Percentiles rank a stretch among this genome's conserved stretches.
Conservation (phyloP, 2,113 vertebrate species). For the Eolophus roseicapilla region DNA sequence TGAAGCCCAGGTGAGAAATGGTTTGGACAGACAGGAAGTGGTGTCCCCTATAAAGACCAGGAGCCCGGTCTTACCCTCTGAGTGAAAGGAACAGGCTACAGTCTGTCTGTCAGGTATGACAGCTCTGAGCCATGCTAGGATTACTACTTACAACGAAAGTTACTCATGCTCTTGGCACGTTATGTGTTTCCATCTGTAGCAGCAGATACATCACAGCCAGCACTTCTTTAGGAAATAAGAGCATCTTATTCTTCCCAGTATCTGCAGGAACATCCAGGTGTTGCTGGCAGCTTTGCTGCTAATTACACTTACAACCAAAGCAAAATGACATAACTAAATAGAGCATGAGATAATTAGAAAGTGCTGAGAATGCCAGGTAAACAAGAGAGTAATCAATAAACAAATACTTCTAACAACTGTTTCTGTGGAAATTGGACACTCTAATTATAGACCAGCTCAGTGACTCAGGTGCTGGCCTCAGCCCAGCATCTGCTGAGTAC, state of each 20-base stretch:
- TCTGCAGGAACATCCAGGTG: not conserved
- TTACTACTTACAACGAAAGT: not conserved
- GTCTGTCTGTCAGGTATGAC: not conserved
- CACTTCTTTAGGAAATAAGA: not conserved
- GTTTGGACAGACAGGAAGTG: not conserved
- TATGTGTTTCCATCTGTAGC: conserved; percentile 8
- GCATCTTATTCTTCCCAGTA: not conserved
- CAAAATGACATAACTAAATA: not conserved
- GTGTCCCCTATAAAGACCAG: not conserved
- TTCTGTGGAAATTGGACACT: not conserved
- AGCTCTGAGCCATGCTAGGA: not conserved
- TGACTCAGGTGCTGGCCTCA: not conserved
- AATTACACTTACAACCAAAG: conserved; percentile 1
- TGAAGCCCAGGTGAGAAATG: not conserved
- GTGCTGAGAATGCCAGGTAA: not conserved
- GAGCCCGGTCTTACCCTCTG: not conserved
- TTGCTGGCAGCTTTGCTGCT: not conserved
- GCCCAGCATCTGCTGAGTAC: not conserved
- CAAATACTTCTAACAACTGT: not conserved
- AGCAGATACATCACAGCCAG: not conserved
- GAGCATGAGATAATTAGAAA: not conserved
- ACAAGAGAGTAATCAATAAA: conserved; percentile 1
- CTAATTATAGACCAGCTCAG: not conserved
- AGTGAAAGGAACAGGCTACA: not conserved
- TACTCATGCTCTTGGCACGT: not conserved